These are phyloP conservation scores for Epizoanthus scotinus DNA, from an alignment of 92 coral and sea anemone species.

Conservation along the genomic window DNA sequence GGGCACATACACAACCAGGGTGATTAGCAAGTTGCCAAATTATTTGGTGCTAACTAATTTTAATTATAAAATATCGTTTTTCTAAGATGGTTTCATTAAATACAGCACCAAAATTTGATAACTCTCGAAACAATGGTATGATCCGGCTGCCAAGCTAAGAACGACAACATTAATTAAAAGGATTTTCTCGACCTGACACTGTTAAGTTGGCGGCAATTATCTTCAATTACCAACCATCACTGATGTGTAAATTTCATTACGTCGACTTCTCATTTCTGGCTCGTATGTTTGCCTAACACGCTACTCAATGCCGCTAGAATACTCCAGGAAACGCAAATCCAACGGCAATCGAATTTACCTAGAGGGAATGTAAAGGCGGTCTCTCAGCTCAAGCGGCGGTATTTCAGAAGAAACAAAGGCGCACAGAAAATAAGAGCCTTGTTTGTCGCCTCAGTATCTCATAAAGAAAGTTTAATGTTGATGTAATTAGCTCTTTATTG, in stretches of 20 bases:
- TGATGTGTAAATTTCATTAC: conserved; percentile 99
- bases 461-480: conserved; percentile 88
- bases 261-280: conserved; percentile 66
- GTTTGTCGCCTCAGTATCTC: conserved; percentile 61
- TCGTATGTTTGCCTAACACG: conserved; percentile 59
- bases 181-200: conserved; percentile 89
- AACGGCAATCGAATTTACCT: conserved; percentile 1
- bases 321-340: neutral
- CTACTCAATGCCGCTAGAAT: conserved; percentile 49
- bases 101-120: conserved; percentile 68
- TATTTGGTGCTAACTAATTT: conserved; percentile 29
- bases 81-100: conserved; percentile 48
- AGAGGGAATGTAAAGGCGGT: conserved; percentile 6
- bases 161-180: conserved; percentile 91
- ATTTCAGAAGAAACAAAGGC: neutral
- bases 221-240: conserved; percentile 96
- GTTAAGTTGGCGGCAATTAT: conserved; percentile 99
- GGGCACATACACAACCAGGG: neutral
- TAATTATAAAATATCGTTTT: conserved; percentile 41
- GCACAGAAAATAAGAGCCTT: conserved; percentile 4
- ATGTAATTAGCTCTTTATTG: conserved; percentile 99
- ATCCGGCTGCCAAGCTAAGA: conserved; percentile 80
- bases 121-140: conserved; percentile 62
- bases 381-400: conserved; percentile 25
- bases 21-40: neutral